Conservation (phyloP, 2,888 invertebrate species). For the Cataglyphis albicans region DNA sequence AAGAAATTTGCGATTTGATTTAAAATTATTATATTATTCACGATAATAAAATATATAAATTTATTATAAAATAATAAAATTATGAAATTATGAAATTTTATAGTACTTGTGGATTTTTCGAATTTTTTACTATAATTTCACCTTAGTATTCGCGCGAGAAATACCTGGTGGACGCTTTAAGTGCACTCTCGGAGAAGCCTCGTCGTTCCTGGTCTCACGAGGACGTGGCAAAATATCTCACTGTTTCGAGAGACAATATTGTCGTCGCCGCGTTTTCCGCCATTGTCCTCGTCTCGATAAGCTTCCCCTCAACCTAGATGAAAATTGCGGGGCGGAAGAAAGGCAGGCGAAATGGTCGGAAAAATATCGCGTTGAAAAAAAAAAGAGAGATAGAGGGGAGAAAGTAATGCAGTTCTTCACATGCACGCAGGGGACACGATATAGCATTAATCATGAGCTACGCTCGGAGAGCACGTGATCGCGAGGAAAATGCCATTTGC, state of each 20-base stretch:
- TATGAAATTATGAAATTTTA: neutral
- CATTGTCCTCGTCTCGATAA: conserved; percentile 64
- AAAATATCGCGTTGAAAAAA: conserved; percentile 30
- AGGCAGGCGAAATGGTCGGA: conserved; percentile 8
- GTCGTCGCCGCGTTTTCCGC: conserved; percentile 62
- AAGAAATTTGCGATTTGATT: neutral
- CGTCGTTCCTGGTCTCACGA: conserved; percentile 26
- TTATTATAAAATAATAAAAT: neutral
- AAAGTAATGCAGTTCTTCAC: conserved; percentile 5
- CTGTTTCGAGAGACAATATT: conserved; percentile 73
- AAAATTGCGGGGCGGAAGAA: conserved; percentile 48
- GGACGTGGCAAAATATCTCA: conserved; percentile 59
- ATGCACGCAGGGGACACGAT: conserved; percentile 20
- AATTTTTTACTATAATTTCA: conserved; percentile 42
- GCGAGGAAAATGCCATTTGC: conserved; percentile 52
- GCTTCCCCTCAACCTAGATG: conserved; percentile 49
- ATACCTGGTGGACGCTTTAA: conserved; percentile 46
- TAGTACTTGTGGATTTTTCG: conserved; percentile 9
- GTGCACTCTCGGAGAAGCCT: conserved; percentile 49
- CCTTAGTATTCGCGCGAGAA: conserved; percentile 48
- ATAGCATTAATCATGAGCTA: conserved; percentile 49
- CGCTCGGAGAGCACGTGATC: conserved; percentile 27
- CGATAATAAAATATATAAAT: conserved; percentile 11
- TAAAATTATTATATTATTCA: neutral
- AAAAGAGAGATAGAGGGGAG: neutral